Evolutionary conservation across 2,888 invertebrate genomes (phyloP), one percentile per base, ranked within the genome.

Genomic region (Netelia fuscicornis): DNA sequence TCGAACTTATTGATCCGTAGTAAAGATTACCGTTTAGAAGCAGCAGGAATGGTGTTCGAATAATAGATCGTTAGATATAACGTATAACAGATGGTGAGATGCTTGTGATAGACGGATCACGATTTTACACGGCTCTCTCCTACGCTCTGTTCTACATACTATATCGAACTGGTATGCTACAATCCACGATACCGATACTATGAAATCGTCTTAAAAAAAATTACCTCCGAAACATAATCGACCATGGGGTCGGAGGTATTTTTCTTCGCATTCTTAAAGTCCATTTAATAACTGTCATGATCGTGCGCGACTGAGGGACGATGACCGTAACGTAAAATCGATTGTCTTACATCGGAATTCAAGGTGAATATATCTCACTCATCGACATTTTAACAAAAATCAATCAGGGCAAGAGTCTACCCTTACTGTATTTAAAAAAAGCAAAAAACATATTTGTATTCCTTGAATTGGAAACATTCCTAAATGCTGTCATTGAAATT

Each of bases 61-160:
- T 58, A 65, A 72, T 68, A 68, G 74, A 81, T 81, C 81, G 67
- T 60, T 67, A 58, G 44, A 67, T 79, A 56, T 11, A 37, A 17
- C 17, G 20, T 30, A 68, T 17, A n/a, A 56, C 54, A 25, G 62
- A 74, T 48, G n/a, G 42, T n/a, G 11, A 42, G 23, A 42, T 44
- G 52, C 17, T 23, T 17, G 10, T 62, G 62, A 81, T 30, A 42
- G 81, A 81, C 75, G 44, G 52, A 54, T 67, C 25, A 65, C 56
- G 44, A 65, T 74, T 75, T 30, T 60, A 48, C 67, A 68, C 68
- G 60, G 37, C 13, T 54, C 52, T 62, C 9, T 9, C 0, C 23
- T 48, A 13, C 23, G 25, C 44, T 48, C 8, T 71, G 30, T 23
- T 54, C 17, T 44, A 30, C 42, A 37, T 30, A 70, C 37, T 17